Base-by-base conservation (phyloP, 2,888 invertebrate genomes). In the Sturmia bella region DNA sequence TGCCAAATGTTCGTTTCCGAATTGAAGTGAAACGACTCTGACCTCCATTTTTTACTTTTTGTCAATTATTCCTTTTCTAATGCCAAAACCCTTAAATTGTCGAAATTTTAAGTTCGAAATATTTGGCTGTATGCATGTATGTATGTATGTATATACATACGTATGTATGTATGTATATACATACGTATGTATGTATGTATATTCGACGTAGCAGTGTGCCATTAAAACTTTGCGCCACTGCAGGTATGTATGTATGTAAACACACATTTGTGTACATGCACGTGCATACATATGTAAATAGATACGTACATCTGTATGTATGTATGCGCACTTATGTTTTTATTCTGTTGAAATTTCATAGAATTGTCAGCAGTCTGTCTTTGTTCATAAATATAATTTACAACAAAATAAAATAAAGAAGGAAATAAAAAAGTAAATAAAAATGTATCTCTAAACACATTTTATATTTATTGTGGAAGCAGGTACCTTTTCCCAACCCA, bases 351-450 rank as follows among this genome's bases (percentile, higher is more conserved):
- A 59, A 68, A 68, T 52, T 76, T 76, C 59, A 61, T 54, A 45
- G 68, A 76, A 76, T 68, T 69, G 61, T 76, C 76, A 69, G 68
- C 61, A 76, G 68, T 76, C 52, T 68, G 32, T 68, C 57, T 59
- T 59, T 76, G 37, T 43, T 61, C 27, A 24, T 19, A 68, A 39
- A 52, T 41, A 52, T 43, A 52, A 56, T 61, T 69, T 69, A 54
- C 76, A 76, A 45, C 43, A 75, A 64, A 24, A 56, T 63, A n/a
- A 59, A 59, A 19, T 24, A 54, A 21, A 41, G 13, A 32, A 64
- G n/a, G 37, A 32, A 19, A 27, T 9, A 15, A 63, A 64, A 43
- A 59, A 6, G 37, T 50, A 12, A 52, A 41, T 13, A 43, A 37
- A 27, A 59, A 52, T 39, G 37, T 43, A 54, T 15, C 32, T 21